Evolutionary conservation across 2,113 vertebrate species (phyloP).

Genomic region (Hippocampus abdominalis): DNA sequence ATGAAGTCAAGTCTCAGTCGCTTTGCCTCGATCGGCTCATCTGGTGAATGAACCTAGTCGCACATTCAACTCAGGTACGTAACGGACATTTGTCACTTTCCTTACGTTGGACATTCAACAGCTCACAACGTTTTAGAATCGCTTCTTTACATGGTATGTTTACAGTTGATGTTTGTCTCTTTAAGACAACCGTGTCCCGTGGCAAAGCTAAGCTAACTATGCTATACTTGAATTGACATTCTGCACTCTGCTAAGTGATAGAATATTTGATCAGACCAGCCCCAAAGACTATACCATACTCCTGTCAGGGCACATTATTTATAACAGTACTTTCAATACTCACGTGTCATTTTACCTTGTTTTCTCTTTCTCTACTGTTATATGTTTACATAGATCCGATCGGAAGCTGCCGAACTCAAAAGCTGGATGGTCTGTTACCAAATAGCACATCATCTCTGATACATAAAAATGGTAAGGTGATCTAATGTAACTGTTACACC

Average conservation of each 20-base stretch:
- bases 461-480: slow-evolving; percentile 55
- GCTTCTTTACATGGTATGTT: background rate
- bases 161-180: background rate
- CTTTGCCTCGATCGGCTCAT: slow-evolving; percentile 6
- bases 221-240: slow-evolving; percentile 8
- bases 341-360: background rate
- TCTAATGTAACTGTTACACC: background rate
- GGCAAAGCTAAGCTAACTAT: slow-evolving; percentile 23
- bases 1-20: slow-evolving; percentile 41
- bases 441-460: background rate
- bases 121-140: background rate
- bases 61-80: background rate
- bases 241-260: background rate
- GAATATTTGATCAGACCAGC: background rate
- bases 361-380: background rate
- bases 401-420: slow-evolving; percentile 13
- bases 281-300: background rate
- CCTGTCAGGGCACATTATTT: background rate
- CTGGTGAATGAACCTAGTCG: background rate
- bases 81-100: background rate
- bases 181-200: background rate
- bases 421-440: slow-evolving; percentile 9
- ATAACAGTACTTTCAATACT: background rate
- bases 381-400: slow-evolving; percentile 6
- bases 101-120: background rate